Evolutionary conservation across 2,113 vertebrate genomes (phyloP).

Genomic region (Cottus gobio): DNA sequence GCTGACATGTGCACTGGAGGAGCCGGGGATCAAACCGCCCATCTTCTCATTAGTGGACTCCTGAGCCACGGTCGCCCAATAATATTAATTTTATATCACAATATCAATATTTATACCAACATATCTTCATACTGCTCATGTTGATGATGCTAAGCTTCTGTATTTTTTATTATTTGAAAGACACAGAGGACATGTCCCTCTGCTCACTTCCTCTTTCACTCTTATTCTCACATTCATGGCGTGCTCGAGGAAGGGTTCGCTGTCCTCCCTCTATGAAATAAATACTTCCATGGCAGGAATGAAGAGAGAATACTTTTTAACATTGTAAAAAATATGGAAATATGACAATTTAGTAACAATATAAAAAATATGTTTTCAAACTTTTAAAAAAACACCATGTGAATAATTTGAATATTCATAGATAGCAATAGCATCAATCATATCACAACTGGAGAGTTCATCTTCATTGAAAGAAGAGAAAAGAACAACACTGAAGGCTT

Average conservation of each 20-base stretch:
- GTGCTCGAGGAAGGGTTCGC: not conserved
- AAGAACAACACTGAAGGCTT: too few relatives aligned
- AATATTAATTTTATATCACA: not conserved
- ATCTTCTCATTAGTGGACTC: not conserved
- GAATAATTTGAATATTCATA: not conserved
- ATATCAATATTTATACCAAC: constrained; percentile 25
- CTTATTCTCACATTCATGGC: not conserved
- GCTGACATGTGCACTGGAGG: too few relatives aligned
- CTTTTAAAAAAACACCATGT: not conserved
- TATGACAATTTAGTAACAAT: not conserved
- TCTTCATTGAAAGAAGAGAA: too few relatives aligned
- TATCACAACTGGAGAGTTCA: not conserved
- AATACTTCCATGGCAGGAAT: not conserved
- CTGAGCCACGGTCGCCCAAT: not conserved
- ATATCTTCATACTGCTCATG: not conserved
- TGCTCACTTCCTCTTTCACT: not conserved
- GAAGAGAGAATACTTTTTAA: not conserved
- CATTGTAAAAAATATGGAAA: not conserved
- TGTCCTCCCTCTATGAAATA: not conserved
- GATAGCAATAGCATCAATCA: too few relatives aligned
- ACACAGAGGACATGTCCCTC: not conserved
- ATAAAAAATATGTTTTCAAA: not conserved
- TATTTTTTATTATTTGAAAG: constrained; percentile 19
- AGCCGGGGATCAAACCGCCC: not conserved
- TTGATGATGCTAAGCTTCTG: constrained; percentile 5